phyloP scores from a whole-genome alignment of 1,140 invertebrate genomes.

The Battus philenor region DNA sequence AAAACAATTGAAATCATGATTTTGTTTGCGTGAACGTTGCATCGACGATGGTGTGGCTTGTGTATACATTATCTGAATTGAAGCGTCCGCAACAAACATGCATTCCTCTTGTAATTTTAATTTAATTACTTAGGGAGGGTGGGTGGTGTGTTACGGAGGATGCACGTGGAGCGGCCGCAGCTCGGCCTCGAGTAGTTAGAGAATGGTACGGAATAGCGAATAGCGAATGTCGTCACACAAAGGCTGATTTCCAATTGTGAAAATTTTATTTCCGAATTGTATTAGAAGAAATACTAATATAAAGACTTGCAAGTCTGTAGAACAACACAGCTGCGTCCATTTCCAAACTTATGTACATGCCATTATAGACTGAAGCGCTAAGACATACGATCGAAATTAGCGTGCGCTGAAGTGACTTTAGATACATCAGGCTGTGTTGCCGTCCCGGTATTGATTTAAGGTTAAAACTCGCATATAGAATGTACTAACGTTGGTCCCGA shows the following conservation, averaged over 20 bases:
- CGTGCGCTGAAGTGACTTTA: background rate
- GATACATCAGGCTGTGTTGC: background rate
- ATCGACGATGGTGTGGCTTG: too few species aligned
- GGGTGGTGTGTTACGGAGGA: background rate
- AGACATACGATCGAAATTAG: slow-evolving; percentile 3
- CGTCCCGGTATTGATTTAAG: slow-evolving; percentile 4
- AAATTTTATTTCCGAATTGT: slow-evolving; percentile 3
- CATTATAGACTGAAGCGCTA: slow-evolving; percentile 12
- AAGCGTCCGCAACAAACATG: too few species aligned
- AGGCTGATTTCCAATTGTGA: slow-evolving; percentile 14
- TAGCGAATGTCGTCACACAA: slow-evolving; percentile 13
- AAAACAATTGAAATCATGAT: too few species aligned
- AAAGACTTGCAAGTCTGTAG: background rate
- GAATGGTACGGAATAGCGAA: too few species aligned
- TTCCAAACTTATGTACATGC: slow-evolving; percentile 9
- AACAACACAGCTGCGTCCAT: slow-evolving; percentile 2
- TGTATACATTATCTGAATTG: too few species aligned
- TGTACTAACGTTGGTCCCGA: background rate
- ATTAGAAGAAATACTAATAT: background rate
- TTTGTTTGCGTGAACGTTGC: too few species aligned
- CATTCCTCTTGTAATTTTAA: background rate
- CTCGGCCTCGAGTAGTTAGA: background rate
- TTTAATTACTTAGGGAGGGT: background rate
- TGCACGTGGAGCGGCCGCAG: background rate
- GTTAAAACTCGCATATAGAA: background rate